Percentiles rank a stretch among this genome's conserved stretches.
phyloP scores from a whole-genome alignment of 2,113 vertebrate genomes.

The Isichthys henryi region DNA sequence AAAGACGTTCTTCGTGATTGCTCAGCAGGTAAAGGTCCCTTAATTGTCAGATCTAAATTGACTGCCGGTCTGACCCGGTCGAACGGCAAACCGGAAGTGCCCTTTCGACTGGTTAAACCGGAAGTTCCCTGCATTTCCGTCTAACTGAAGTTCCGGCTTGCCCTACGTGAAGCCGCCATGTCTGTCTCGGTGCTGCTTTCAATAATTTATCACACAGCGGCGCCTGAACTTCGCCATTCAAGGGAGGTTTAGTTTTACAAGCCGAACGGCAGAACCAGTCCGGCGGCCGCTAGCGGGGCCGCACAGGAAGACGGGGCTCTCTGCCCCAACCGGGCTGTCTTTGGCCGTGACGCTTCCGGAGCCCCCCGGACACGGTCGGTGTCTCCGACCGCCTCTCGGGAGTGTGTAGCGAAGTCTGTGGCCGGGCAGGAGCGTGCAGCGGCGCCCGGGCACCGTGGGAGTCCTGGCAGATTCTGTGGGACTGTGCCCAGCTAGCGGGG shows the following conservation, averaged over 20 bases:
- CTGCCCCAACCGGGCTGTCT: background rate
- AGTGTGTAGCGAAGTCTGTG: background rate
- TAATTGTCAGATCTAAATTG: background rate
- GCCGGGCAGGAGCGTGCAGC: conserved; percentile 40
- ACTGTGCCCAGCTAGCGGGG: background rate
- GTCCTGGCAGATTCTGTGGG: background rate
- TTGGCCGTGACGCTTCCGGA: background rate
- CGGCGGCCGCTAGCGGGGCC: background rate
- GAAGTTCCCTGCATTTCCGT: background rate
- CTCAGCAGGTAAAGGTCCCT: background rate
- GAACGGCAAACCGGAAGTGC: background rate
- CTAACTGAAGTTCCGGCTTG: conserved; percentile 21
- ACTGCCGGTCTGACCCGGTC: background rate
- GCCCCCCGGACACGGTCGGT: background rate
- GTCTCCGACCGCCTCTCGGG: background rate
- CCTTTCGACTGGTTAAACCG: background rate
- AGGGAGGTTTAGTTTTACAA: background rate
- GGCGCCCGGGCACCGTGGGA: background rate
- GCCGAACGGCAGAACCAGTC: too few species aligned
- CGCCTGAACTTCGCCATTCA: background rate
- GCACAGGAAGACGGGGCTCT: background rate
- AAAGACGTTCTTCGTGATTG: background rate
- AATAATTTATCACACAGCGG: background rate
- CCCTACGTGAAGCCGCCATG: conserved; percentile 13
- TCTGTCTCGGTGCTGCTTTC: conserved; percentile 1